A percentile compares a stretch with the other conserved stretches of the same genome.
phyloP scores from a whole-genome alignment of 1,140 invertebrate species.

The Zaprionus ghesquierei region DNA sequence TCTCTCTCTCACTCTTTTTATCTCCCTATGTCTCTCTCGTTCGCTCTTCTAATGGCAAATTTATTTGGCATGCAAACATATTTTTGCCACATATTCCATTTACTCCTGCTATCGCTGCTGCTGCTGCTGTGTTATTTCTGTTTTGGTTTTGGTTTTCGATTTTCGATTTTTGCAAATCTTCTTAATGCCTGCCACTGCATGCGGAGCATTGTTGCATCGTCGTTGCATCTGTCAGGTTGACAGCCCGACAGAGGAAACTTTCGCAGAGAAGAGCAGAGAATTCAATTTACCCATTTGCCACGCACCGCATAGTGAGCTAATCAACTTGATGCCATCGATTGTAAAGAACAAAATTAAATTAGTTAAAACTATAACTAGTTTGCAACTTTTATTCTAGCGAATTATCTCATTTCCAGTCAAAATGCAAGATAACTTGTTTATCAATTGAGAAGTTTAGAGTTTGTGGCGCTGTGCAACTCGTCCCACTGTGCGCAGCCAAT shows the following conservation, averaged over 20 bases:
- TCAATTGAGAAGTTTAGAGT: no score
- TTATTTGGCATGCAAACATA: slow-evolving; percentile 73
- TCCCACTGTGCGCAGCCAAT: not conserved
- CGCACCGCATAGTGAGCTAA: slow-evolving; percentile 1
- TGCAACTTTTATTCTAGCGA: not conserved
- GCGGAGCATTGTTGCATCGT: not conserved
- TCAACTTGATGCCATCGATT: not conserved
- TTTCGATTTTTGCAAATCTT: slow-evolving; percentile 4
- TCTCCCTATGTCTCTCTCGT: not conserved
- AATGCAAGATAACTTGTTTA: not conserved
- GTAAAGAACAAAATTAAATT: not conserved
- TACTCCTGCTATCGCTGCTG: not conserved
- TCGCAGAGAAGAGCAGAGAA: not conserved
- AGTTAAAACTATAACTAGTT: not conserved
- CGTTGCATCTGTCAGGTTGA: slow-evolving; percentile 3
- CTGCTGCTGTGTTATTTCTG: not conserved
- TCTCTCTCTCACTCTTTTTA: not conserved
- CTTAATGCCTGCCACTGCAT: not conserved
- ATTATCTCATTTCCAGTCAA: no score
- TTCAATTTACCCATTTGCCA: slow-evolving; percentile 27
- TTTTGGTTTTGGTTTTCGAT: slow-evolving; percentile 18
- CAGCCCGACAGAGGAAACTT: not conserved
- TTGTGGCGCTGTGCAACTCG: not conserved
- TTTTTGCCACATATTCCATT: slow-evolving; percentile 20
- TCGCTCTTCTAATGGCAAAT: slow-evolving; percentile 67